Evolutionary conservation across 2,888 invertebrate species (phyloP).

Genomic region (Volucella inflata): DNA sequence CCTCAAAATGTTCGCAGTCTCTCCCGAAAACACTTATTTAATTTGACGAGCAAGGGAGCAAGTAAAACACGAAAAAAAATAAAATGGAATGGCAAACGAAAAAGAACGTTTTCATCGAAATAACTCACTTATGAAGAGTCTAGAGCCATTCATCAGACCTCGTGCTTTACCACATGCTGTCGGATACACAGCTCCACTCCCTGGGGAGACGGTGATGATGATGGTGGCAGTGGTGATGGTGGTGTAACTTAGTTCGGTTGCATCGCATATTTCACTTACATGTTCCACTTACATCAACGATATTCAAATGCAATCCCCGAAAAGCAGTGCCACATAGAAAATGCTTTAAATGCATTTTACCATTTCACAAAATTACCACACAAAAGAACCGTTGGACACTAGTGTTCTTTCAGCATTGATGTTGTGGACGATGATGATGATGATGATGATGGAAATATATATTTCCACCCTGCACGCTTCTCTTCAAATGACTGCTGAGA

Average conservation of each 20-base stretch:
- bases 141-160: slow-evolving; percentile 37
- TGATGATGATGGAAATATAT: slow-evolving; percentile 59
- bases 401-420: slow-evolving; percentile 30
- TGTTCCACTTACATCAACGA: slow-evolving; percentile 65
- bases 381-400: slow-evolving; percentile 59
- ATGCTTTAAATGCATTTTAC: slow-evolving; percentile 69
- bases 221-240: neutral
- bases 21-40: slow-evolving; percentile 20
- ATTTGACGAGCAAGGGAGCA: neutral
- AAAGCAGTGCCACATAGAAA: slow-evolving; percentile 49
- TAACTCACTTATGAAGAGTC: slow-evolving; percentile 57
- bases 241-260: slow-evolving; percentile 22
- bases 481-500: slow-evolving; percentile 28
- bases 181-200: slow-evolving; percentile 4
- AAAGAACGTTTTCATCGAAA: slow-evolving; percentile 46
- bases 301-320: slow-evolving; percentile 63
- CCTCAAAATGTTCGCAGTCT: neutral
- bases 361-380: slow-evolving; percentile 64
- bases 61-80: no score
- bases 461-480: neutral
- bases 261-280: slow-evolving; percentile 65
- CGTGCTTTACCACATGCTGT: slow-evolving; percentile 7
- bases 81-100: neutral
- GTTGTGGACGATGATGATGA: slow-evolving; percentile 3
- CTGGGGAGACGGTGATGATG: neutral